Evolutionary conservation across 2,797 vertebrate genomes (phyloP).

Genomic region (Macropodus opercularis): DNA sequence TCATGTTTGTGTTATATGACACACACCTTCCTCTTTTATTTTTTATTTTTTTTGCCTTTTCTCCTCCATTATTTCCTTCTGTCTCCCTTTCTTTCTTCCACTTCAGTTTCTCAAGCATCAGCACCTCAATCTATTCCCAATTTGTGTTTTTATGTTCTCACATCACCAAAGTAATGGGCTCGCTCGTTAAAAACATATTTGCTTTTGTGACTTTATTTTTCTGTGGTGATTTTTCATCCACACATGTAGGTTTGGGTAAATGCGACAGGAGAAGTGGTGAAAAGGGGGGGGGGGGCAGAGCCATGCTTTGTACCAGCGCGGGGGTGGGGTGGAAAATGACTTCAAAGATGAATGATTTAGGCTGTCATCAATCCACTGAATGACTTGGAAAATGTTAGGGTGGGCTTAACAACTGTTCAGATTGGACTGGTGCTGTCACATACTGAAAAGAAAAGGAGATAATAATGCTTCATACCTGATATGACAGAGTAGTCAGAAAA

Average conservation of each 20-base stretch:
- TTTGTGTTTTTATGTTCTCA: conserved; percentile 79
- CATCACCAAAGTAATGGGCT: conserved; percentile 79
- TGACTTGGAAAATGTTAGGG: conserved; percentile 67
- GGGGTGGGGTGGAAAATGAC: conserved; percentile 52
- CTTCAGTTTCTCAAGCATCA: conserved; percentile 69
- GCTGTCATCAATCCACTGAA: conserved; percentile 60
- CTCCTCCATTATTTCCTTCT: conserved; percentile 18
- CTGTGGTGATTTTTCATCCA: conserved; percentile 71
- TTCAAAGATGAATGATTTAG: conserved; percentile 67
- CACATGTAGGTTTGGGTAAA: conserved; percentile 52
- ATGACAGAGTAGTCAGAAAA: conserved; percentile 58
- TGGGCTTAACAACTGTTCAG: conserved; percentile 67
- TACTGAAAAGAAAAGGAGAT: conserved; percentile 62
- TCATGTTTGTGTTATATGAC: conserved; percentile 15
- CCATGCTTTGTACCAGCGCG: conserved; percentile 53
- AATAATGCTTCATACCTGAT: conserved; percentile 66
- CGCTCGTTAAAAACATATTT: conserved; percentile 84
- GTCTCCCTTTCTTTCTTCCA: conserved; percentile 3
- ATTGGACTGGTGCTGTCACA: conserved; percentile 59
- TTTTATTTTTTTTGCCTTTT: conserved; percentile 14
- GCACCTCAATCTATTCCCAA: conserved; percentile 78
- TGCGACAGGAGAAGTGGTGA: conserved; percentile 14
- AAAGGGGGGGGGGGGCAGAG: conserved; percentile 51
- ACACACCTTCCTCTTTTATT: too few relatives aligned
- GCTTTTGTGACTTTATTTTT: conserved; percentile 71